Evolutionary conservation across 1,140 invertebrate species (phyloP).

Genomic region (Megathymus violae): DNA sequence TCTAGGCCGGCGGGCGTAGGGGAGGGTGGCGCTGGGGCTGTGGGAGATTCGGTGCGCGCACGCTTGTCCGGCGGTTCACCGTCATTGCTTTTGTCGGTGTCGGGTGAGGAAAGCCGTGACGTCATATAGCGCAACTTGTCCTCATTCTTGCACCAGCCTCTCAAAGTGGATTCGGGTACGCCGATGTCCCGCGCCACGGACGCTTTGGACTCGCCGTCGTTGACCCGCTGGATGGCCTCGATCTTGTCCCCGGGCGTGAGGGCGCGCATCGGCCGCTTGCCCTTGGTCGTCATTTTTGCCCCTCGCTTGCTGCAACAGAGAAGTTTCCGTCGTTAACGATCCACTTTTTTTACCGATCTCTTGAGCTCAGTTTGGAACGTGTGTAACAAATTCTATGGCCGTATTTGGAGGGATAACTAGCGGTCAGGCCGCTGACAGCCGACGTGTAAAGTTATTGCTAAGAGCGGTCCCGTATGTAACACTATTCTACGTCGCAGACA

Average conservation of each 20-base stretch:
- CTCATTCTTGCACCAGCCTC: constrained; percentile 94
- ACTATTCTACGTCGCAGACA: constrained; percentile 27
- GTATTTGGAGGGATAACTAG: constrained; percentile 35
- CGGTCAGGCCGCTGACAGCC: constrained; percentile 26
- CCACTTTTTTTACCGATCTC: constrained; percentile 14
- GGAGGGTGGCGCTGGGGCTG: too few species aligned
- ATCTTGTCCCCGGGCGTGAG: constrained; percentile 90
- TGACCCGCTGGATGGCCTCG: constrained; percentile 90
- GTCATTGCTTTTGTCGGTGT: too few species aligned
- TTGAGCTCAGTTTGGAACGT: constrained; percentile 17
- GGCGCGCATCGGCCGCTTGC: constrained; percentile 88
- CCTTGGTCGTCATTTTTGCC: constrained; percentile 81
- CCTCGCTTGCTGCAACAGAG: constrained; percentile 66
- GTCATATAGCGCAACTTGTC: constrained; percentile 89
- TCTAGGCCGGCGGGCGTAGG: too few species aligned
- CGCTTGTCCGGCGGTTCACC: too few species aligned
- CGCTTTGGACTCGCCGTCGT: constrained; percentile 92
- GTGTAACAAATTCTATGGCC: constrained; percentile 23
- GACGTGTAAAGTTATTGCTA: constrained; percentile 37
- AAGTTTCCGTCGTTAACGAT: constrained; percentile 25
- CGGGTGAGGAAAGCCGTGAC: too few species aligned
- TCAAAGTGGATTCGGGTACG: constrained; percentile 91
- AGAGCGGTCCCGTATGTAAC: constrained; percentile 31
- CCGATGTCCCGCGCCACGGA: constrained; percentile 92
- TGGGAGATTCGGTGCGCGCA: too few species aligned